phyloP scores from a whole-genome alignment of 2,888 invertebrate species.

The Luperina nickerlii region DNA sequence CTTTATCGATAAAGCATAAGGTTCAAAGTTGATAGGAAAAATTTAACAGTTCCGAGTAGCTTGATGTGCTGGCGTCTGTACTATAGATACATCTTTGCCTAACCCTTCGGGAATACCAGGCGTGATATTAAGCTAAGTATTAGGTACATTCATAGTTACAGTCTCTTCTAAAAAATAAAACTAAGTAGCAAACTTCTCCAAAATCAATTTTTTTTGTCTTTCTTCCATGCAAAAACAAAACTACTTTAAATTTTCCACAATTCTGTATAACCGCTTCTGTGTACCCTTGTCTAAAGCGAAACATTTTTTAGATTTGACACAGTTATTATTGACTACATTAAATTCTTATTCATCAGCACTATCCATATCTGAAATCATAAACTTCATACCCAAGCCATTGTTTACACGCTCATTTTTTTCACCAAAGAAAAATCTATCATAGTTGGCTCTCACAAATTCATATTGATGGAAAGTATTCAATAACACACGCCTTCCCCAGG shows the following conservation, averaged over 20 bases:
- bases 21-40: too few species aligned
- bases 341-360: slow-evolving; percentile 4
- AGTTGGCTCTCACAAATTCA: slow-evolving; percentile 6
- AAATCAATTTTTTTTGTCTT: background rate
- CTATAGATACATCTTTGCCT: too few species aligned
- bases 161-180: background rate
- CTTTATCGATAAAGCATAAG: too few species aligned
- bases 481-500: slow-evolving; percentile 46
- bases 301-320: background rate
- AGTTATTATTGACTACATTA: background rate
- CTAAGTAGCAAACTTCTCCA: background rate
- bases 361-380: background rate
- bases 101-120: background rate
- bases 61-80: too few species aligned
- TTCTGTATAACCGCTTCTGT: background rate
- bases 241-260: slow-evolving; percentile 5
- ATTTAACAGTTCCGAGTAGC: too few species aligned
- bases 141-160: slow-evolving; percentile 1
- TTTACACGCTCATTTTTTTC: slow-evolving; percentile 7
- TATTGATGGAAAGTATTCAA: slow-evolving; percentile 43
- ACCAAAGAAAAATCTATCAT: slow-evolving; percentile 1
- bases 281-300: background rate
- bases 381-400: background rate
- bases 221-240: background rate
- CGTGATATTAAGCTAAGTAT: background rate